Base-by-base conservation (phyloP, 2,797 vertebrate species). In the Spinus pinus region DNA sequence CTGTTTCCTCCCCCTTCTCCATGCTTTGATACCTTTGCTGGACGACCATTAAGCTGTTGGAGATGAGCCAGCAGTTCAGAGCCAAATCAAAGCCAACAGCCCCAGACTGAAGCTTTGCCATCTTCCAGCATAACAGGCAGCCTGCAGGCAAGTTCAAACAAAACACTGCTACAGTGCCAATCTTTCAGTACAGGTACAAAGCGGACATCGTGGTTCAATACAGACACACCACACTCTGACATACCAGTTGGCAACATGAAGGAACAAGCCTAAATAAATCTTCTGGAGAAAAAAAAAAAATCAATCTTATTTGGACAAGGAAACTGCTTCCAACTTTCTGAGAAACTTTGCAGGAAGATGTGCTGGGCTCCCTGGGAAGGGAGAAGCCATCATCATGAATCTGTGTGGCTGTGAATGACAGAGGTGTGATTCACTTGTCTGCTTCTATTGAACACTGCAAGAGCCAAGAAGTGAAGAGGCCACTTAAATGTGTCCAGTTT, bases 121-220 rank as follows among this genome's bases (percentile, higher is more conserved):
- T 87, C 91, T 92, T 87, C 67, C 60, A 87, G 91, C 49, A 4
- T 35, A 94, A 88, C 73, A 88, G 62, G 64, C 81, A 85, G 88
- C 84, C 92, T 70, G 53, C 74, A 61, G 91, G 89, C 94, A 83
- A 93, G 95, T 78, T 95, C 91, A 95, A 94, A 96, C 89, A 95
- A 88, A 94, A 93, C 31, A 27, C 70, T 88, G 75, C 75, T 88
- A 5, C 1, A 1, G 57, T 90, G 89, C 87, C 91, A 94, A 33
- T 93, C 81, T 90, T 91, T 93, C 93, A 86, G 42, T 81, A 47
- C 85, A 94, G 87, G 91, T 91, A 94, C 91, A 94, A 93, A 95
- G 41, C 75, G 60, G 82, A 78, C 80, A 92, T 54, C 50, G 2
- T 31, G 75, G 95, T 86, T 94, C 93, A 86, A 83, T 83, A 73